Conservation (phyloP, 2,113 vertebrate genomes). For the Telmatochromis sp. region DNA sequence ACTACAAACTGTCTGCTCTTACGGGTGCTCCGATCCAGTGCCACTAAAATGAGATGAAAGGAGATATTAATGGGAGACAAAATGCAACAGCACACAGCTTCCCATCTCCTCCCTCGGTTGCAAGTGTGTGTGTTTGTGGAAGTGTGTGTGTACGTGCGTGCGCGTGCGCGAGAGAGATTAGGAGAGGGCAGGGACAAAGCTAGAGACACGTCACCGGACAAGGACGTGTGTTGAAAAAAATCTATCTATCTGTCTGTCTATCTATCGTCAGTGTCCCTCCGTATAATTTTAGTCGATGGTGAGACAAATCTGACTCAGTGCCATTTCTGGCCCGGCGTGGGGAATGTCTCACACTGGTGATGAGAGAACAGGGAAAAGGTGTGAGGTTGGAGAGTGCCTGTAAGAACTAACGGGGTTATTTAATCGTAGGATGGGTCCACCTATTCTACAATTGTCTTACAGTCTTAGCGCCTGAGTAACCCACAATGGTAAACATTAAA, state of each 20-base stretch:
- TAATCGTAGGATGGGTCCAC: neutral
- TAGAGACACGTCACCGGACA: conserved; percentile 31
- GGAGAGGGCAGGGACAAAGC: neutral
- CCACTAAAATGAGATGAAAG: neutral
- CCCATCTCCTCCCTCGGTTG: neutral
- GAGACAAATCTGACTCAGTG: conserved; percentile 41
- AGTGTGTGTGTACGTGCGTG: neutral
- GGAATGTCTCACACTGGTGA: conserved; percentile 65
- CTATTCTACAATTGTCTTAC: neutral
- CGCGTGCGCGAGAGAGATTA: neutral
- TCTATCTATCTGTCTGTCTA: neutral
- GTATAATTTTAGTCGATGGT: neutral
- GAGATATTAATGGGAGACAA: neutral
- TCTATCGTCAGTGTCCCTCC: neutral
- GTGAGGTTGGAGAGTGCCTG: conserved; percentile 27
- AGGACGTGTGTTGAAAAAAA: conserved; percentile 4
- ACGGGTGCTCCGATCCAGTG: conserved; percentile 18
- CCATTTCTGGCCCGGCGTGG: conserved; percentile 48
- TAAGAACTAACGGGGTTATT: conserved; percentile 11
- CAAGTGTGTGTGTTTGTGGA: neutral
- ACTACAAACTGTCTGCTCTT: neutral
- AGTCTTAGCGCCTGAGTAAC: neutral
- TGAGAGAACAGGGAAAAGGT: conserved; percentile 2
- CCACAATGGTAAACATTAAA: neutral
- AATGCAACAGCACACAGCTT: conserved; percentile 1